phyloP scores from a whole-genome alignment of 2,888 invertebrate genomes.

The Drymonia ruficornis region DNA sequence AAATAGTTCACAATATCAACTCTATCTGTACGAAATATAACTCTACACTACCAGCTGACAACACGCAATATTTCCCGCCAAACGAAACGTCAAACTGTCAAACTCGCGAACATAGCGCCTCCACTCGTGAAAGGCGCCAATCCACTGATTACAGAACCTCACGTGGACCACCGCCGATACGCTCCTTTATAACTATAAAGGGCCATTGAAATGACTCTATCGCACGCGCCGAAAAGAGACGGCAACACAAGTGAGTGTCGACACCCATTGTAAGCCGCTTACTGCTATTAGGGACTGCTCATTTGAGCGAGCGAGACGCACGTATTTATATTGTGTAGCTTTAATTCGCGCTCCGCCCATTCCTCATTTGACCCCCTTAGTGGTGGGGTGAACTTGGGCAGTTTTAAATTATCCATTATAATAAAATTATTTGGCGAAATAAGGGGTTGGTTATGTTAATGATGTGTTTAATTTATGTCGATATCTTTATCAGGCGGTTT shows the following conservation, averaged over 20 bases:
- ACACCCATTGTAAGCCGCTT: slow-evolving; percentile 81
- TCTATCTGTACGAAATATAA: slow-evolving; percentile 44
- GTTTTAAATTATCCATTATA: slow-evolving; percentile 85
- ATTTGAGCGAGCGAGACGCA: slow-evolving; percentile 76
- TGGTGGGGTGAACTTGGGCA: slow-evolving; percentile 80
- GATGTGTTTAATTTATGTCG: slow-evolving; percentile 79
- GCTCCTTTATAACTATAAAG: slow-evolving; percentile 76
- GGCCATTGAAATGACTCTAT: slow-evolving; percentile 69
- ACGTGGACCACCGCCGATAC: slow-evolving; percentile 75
- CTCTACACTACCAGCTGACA: slow-evolving; percentile 47
- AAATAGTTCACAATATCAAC: slow-evolving; percentile 55
- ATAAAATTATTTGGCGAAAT: slow-evolving; percentile 83
- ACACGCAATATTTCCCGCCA: slow-evolving; percentile 75
- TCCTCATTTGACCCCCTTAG: slow-evolving; percentile 69
- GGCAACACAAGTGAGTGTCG: slow-evolving; percentile 55
- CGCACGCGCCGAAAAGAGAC: slow-evolving; percentile 61
- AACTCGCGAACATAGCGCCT: slow-evolving; percentile 77
- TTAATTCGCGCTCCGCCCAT: slow-evolving; percentile 73
- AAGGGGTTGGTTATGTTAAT: slow-evolving; percentile 83
- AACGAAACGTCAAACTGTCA: slow-evolving; percentile 81
- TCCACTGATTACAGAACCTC: slow-evolving; percentile 84
- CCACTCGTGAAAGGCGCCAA: slow-evolving; percentile 76
- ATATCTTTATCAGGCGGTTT: slow-evolving; percentile 57
- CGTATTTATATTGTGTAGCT: slow-evolving; percentile 65
- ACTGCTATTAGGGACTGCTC: slow-evolving; percentile 77